A percentile compares a stretch with the other conserved stretches of the same genome.
phyloP scores from a whole-genome alignment of 2,888 invertebrate genomes.

The Glyphotaelius pellucidus region DNA sequence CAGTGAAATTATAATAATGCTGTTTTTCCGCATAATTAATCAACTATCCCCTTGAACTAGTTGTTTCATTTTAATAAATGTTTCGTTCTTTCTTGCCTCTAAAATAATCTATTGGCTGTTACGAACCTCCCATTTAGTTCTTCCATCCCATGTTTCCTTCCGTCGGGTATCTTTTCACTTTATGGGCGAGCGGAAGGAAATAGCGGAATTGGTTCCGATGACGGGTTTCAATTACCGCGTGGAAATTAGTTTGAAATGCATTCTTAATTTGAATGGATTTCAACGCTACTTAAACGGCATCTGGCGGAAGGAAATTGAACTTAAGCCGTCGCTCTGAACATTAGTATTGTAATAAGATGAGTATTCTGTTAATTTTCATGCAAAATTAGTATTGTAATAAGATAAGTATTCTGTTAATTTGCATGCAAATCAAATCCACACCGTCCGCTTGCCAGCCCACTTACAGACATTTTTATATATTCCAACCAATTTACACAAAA shows the following conservation, averaged over 20 bases:
- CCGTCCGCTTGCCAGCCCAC: too few species aligned
- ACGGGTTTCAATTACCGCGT: conserved; percentile 41
- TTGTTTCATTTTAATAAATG: too few species aligned
- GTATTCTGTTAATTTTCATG: too few species aligned
- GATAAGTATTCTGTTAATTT: background rate
- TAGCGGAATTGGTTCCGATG: conserved; percentile 38
- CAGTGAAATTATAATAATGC: too few species aligned
- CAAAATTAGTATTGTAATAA: background rate
- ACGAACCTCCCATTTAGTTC: background rate
- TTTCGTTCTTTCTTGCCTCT: too few species aligned
- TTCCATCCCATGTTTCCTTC: background rate
- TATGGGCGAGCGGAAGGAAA: conserved; percentile 28
- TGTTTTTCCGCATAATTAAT: too few species aligned
- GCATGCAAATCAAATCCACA: too few species aligned
- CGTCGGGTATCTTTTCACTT: conserved; percentile 44
- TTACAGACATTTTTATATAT: too few species aligned
- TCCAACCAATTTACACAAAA: too few species aligned
- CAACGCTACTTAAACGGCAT: conserved; percentile 13
- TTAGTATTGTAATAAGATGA: background rate
- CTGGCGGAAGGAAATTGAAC: background rate
- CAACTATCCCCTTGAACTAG: too few species aligned
- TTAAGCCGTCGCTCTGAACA: background rate
- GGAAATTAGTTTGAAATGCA: conserved; percentile 42
- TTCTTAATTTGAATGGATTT: conserved; percentile 40
- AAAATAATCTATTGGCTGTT: background rate